Evolutionary conservation across 2,797 vertebrate species (phyloP), one percentile per base, ranked within the genome.

Genomic region (Chelmon rostratus): DNA sequence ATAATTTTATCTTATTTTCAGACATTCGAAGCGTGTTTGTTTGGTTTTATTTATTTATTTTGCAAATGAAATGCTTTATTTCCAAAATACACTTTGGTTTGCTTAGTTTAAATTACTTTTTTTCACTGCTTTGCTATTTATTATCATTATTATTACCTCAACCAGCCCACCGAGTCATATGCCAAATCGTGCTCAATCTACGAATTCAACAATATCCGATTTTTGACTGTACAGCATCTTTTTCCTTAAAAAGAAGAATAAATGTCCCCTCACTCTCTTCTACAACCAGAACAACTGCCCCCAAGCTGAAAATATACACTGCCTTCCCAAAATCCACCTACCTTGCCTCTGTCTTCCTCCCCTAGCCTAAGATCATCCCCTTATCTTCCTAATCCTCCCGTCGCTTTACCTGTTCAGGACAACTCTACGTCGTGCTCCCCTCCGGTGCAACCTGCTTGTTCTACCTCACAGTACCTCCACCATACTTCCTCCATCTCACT

Each of bases 61-160:
- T 25, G 31, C 21, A 62, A 75, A 57, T 42, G 6, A 8, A 73
- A 31, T 49, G 0, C 44, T 87, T 91, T 49, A 16, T 84, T 86
- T 84, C 3, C 12, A 38, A 78, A 68, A 42, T 52, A 40, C 64
- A 10, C 42, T 76, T 92, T 84, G 28, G 12, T 88, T 90, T 89
- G 25, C 69, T 84, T 3, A 56, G 56, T 77, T 89, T 58, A 59
- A 83, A 83, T 75, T 31, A 58, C 49, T 73, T 73, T 57, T 12
- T 67, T 84, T 89, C 87, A 77, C 74, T 87, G 13, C n/a, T 84
- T 88, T 86, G 82, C 86, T 79, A 58, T 79, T 77, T 78, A 83
- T 78, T 68, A 68, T 47, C 18, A n/a, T n/a, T n/a, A n/a, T n/a
- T n/a, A n/a, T n/a, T n/a, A n/a, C n/a, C 80, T 59, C n/a, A 73